phyloP scores from a whole-genome alignment of 2,888 invertebrate genomes.

The Drosophila stalkeri region DNA sequence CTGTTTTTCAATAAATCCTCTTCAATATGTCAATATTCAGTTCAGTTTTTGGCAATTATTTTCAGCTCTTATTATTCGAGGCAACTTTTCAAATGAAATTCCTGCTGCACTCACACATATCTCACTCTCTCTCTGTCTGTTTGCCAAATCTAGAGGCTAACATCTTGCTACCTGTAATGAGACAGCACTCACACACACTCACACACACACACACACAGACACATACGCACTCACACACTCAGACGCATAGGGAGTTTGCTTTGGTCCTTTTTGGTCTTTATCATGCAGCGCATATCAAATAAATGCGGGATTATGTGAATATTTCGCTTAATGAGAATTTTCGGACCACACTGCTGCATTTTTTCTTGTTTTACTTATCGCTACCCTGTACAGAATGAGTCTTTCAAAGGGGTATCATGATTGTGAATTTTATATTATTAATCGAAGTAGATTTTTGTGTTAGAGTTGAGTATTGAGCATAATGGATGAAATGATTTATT shows the following conservation, averaged over 20 bases:
- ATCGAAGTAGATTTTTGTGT: neutral
- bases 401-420: neutral
- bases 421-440: neutral
- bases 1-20: neutral
- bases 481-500: neutral
- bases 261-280: slow-evolving; percentile 55
- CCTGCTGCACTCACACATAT: slow-evolving; percentile 26
- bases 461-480: neutral
- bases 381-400: neutral
- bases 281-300: slow-evolving; percentile 76
- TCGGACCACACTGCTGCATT: slow-evolving; percentile 73
- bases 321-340: slow-evolving; percentile 82
- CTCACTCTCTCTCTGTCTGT: neutral
- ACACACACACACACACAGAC: slow-evolving; percentile 2
- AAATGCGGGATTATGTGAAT: slow-evolving; percentile 82
- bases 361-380: slow-evolving; percentile 16
- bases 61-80: slow-evolving; percentile 7
- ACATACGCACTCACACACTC: neutral
- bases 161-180: slow-evolving; percentile 49
- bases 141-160: slow-evolving; percentile 43
- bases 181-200: slow-evolving; percentile 17
- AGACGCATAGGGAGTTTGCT: slow-evolving; percentile 5
- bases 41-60: slow-evolving; percentile 31
- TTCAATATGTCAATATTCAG: slow-evolving; percentile 34
- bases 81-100: slow-evolving; percentile 18